phyloP scores from a whole-genome alignment of 53 echinoderm and acorn worm species.

The Crossaster papposus region DNA sequence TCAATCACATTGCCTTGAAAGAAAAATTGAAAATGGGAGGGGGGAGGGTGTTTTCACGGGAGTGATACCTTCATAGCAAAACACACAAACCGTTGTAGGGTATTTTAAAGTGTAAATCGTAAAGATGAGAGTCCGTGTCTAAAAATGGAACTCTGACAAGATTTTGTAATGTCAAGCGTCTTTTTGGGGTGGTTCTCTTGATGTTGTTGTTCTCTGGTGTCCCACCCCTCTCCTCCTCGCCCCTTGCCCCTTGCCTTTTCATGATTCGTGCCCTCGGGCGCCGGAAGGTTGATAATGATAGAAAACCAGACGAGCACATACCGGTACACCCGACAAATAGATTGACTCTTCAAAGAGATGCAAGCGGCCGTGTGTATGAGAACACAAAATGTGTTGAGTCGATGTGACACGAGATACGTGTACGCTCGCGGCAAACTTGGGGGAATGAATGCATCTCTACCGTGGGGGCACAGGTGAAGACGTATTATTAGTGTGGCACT shows the following conservation, averaged over 20 bases:
- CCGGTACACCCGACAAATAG: neutral
- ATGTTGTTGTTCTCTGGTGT: too few species aligned
- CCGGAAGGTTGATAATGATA: conserved; percentile 8
- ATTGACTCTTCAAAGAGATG: conserved; percentile 31
- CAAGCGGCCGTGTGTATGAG: neutral
- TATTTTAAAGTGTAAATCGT: neutral
- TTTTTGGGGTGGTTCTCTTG: conserved; percentile 24
- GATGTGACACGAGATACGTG: conserved; percentile 35
- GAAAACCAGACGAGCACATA: neutral
- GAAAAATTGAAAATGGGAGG: neutral
- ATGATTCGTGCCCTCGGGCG: conserved; percentile 20
- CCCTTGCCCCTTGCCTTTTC: too few species aligned
- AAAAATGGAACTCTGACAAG: neutral
- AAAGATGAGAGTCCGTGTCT: neutral
- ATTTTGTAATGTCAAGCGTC: conserved; percentile 13
- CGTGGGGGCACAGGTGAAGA: neutral
- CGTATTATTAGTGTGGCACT: neutral
- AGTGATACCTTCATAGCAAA: neutral
- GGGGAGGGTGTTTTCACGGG: neutral
- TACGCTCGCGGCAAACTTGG: conserved; percentile 18
- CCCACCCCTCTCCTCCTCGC: too few species aligned
- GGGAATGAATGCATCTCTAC: neutral
- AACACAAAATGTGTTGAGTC: neutral
- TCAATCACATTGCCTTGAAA: neutral
- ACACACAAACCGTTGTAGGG: neutral